Evolutionary conservation across 30 jellyfish, hydroid and myxozoan genomes (phyloP).

Genomic region (Aurelia sp.): DNA sequence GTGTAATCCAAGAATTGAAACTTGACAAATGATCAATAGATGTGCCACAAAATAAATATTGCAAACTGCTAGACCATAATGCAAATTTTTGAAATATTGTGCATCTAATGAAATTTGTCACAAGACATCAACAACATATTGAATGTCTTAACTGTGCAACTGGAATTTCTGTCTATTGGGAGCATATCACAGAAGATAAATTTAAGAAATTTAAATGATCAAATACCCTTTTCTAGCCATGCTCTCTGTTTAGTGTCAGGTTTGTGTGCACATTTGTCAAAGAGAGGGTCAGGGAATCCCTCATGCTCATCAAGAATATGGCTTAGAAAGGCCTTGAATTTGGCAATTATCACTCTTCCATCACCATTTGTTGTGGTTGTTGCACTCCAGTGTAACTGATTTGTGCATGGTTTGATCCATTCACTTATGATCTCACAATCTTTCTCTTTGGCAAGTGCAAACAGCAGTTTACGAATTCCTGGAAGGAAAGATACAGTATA

Average conservation of each 20-base stretch:
- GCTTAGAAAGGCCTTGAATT: constrained; percentile 28
- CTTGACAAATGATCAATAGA: neutral
- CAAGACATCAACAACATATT: too few species aligned
- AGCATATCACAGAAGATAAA: neutral
- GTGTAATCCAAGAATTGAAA: too few species aligned
- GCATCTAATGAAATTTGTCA: too few species aligned
- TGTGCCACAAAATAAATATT: too few species aligned
- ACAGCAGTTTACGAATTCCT: constrained; percentile 25
- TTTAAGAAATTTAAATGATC: neutral
- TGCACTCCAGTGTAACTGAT: constrained; percentile 57
- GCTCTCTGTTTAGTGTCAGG: constrained; percentile 1
- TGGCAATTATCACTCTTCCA: constrained; percentile 33
- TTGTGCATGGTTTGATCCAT: constrained; percentile 44
- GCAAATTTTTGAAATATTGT: neutral
- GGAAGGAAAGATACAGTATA: constrained; percentile 14
- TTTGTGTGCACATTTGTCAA: constrained; percentile 48
- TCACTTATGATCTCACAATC: constrained; percentile 9
- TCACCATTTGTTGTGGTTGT: constrained; percentile 45
- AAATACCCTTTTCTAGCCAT: constrained; percentile 34
- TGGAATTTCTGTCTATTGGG: too few species aligned
- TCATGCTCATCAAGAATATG: constrained; percentile 41
- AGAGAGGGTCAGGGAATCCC: constrained; percentile 16
- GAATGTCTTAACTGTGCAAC: too few species aligned
- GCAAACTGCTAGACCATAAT: too few species aligned
- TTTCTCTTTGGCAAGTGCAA: constrained; percentile 12